Base-by-base conservation (phyloP, 2,113 vertebrate genomes). In the Tupaia chinensis region DNA sequence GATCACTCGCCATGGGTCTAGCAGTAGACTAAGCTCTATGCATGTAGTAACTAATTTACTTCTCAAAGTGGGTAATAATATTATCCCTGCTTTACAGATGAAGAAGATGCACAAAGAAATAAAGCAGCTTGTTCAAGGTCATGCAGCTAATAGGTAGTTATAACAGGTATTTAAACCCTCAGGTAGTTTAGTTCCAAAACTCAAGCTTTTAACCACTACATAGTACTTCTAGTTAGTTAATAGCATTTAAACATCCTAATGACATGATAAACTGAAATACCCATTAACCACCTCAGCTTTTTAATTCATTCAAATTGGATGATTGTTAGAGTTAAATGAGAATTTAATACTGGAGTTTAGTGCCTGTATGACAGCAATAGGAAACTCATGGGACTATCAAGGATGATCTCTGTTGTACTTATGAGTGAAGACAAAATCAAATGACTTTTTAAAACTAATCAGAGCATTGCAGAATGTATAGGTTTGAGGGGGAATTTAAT, bases 51-150 rank as follows among this genome's bases (percentile, higher is more conserved):
- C 25, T 84, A 3, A 58, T 72, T 84, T 92, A 86, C 86, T 91
- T 96, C 58, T 95, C 65, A 76, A 72, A 76, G 22, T 83, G 72
- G 20, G 22, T 89, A 63, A 77, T 80, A 73, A n/a, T 65, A 25
- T 65, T 70, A 92, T 81, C 19, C n/a, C 85, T 92, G 27, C 92
- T 88, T 85, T 83, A 27, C 29, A 84, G 60, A 84, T 96, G 44
- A 90, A 88, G 73, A 89, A 83, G 66, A 29, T 90, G 7, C 80
- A 74, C 9, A 66, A 22, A 77, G 56, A 87, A 76, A 76, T 80
- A 77, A 93, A 95, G 25, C 77, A 63, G 0, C 89, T 96, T 93
- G 29, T n/a, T 87, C 19, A 72, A 22, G n/a, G 56, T 85, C 72
- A 68, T 94, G 9, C 12, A 66, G 7, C 27, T 87, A 44, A 25